Base-by-base conservation (phyloP, 2,888 invertebrate genomes). In the Chromoteleia sp. region DNA sequence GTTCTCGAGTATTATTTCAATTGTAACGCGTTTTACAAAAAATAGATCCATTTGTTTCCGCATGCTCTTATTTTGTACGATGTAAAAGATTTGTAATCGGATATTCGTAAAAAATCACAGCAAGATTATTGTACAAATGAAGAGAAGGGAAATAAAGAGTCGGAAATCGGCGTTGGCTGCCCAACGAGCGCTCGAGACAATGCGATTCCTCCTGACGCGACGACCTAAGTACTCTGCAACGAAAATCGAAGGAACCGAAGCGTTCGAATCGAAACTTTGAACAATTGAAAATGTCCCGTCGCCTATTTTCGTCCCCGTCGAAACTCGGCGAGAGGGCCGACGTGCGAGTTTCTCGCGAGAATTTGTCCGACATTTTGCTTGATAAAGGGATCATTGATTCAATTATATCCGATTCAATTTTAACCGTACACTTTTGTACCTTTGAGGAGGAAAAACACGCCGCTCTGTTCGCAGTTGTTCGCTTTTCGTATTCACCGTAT, bases 51-150 rank as follows among this genome's bases (percentile, higher is more conserved):
- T 21, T 48, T 76, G 17, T 52, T 58, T 43, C 14, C 76, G 63
- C 43, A 17, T 33, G 33, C n/a, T 17, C 29, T 77, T 63, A 61
- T 45, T 25, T 70, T 33, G 56, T 63, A 70, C 59, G 45, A 59
- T 33, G 68, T 68, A 61, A 70, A 70, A 70, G 70, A 70, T 56
- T 77, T 70, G 54, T 70, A 54, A 56, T 58, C 29, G 68, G 61
- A 63, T 54, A 70, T 58, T 50, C 19, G 65, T 78, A 70, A 70
- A 70, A 63, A 71, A 71, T 78, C 78, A 71, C 78, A 78, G 78
- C 78, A 58, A 65, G 33, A 65, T 78, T 71, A 50, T 71, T 71
- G 65, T 65, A 71, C 50, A 65, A 78, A 78, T 19, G 39, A 78
- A 71, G 48, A 45, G 41, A 77, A 36, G 10, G 48, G 30, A 43